Base-by-base conservation (phyloP, 2,797 vertebrate species). In the Sphaeramia orbicularis region DNA sequence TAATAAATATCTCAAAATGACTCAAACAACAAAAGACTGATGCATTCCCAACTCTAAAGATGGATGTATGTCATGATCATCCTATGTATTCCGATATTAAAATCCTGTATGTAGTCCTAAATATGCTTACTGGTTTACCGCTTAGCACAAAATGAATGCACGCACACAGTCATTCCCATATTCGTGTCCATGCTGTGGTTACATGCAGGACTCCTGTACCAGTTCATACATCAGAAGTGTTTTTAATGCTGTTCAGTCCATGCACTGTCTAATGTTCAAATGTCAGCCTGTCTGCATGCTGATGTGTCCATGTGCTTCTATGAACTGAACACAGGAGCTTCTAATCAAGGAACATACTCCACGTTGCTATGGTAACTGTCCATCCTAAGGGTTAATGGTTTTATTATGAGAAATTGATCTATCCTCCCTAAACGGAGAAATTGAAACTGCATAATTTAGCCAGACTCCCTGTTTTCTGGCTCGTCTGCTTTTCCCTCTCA, bases 391-490 rank as follows among this genome's bases (percentile, higher is more conserved):
- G 82, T 85, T 84, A 83, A 86, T 86, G 83, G 78, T 80, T 84
- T 81, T 65, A 65, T 76, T 57, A 61, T 85, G 81, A 89, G 80
- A 72, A 90, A 91, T 86, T 82, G 90, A 90, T 86, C 81, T 52
- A 61, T 80, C 75, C 38, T 84, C 64, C 51, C 81, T 73, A 84
- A 90, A 84, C 62, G 66, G 71, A 76, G 74, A 78, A 85, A 89
- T 67, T 81, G 83, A 86, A 86, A 76, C 78, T 88, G 86, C 85
- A 91, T 89, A 83, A 89, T 90, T 86, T 55, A 88, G 69, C 55
- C 13, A 55, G 19, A 21, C 40, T 41, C 14, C 30, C 38, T 11
- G 0, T 0, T 27, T 60, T 51, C 16, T 47, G 21, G 10, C 15
- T 38, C 52, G 14, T 45, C 44, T 54, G 37, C 21, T 45, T 27